phyloP scores from a whole-genome alignment of 2,888 invertebrate genomes.

The Drosophila neotestacea region DNA sequence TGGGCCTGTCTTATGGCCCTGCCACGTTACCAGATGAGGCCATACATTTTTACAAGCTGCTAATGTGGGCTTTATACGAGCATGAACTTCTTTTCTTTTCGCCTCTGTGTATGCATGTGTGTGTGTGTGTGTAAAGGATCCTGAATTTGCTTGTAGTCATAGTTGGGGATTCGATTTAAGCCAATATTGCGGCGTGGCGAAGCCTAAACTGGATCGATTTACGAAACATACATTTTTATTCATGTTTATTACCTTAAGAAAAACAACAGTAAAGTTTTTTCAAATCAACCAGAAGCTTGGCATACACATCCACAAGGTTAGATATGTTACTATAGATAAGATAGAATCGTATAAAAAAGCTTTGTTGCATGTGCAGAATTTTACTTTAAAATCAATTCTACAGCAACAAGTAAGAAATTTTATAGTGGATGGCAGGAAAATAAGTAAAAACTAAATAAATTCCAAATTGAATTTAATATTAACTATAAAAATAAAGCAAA shows the following conservation, averaged over 20 bases:
- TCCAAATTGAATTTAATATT: too few species aligned
- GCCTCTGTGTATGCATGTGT: too few species aligned
- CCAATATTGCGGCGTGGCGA: conserved; percentile 6
- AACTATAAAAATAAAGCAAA: too few species aligned
- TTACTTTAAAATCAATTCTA: neutral
- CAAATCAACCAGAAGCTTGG: neutral
- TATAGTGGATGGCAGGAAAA: too few species aligned
- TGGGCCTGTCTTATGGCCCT: conserved; percentile 36
- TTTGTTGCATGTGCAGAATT: neutral
- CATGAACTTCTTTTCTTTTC: conserved; percentile 32
- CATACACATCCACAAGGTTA: conserved; percentile 3
- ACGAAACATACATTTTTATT: conserved; percentile 20
- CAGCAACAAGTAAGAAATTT: neutral
- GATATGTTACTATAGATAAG: conserved; percentile 3
- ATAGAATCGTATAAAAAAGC: neutral
- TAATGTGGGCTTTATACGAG: conserved; percentile 58
- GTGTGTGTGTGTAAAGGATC: neutral
- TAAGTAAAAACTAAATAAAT: too few species aligned
- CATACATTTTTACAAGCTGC: conserved; percentile 73
- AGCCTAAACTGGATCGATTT: conserved; percentile 24
- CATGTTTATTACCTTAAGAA: conserved; percentile 23
- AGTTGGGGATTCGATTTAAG: conserved; percentile 25
- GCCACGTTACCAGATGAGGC: conserved; percentile 45
- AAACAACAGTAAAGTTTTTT: neutral
- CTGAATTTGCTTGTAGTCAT: conserved; percentile 35